A percentile compares a stretch with the other conserved stretches of the same genome.
Evolutionary conservation across 2,797 vertebrate species (phyloP).

Genomic region (Nannoperca australis): DNA sequence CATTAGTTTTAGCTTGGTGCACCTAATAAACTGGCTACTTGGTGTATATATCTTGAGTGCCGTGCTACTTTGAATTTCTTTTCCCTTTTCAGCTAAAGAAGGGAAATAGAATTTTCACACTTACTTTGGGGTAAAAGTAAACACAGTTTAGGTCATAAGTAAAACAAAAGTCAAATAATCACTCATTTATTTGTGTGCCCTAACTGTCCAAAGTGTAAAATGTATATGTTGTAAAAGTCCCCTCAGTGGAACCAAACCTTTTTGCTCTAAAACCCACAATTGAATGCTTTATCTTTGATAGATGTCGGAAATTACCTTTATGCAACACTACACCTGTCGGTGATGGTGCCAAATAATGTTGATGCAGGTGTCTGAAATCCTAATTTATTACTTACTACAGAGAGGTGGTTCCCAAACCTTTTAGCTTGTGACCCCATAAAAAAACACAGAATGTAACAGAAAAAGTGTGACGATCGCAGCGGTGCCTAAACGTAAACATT

Average conservation of each 20-base stretch:
- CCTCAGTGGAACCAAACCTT: neutral
- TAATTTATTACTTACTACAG: neutral
- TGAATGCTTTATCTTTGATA: neutral
- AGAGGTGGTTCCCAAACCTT: neutral
- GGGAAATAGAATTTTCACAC: too few relatives aligned
- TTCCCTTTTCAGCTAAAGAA: neutral
- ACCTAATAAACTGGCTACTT: neutral
- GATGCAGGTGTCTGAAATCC: conserved; percentile 27
- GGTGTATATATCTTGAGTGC: neutral
- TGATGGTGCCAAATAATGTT: conserved; percentile 4
- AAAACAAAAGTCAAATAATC: neutral
- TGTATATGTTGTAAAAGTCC: neutral
- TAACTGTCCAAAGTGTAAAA: neutral
- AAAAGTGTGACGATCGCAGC: too few relatives aligned
- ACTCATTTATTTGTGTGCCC: neutral
- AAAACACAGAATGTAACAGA: too few relatives aligned
- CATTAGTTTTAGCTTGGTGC: neutral
- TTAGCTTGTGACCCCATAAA: neutral
- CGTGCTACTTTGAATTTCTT: neutral
- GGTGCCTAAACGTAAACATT: too few relatives aligned
- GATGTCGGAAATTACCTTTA: neutral
- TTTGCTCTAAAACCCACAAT: neutral
- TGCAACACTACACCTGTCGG: conserved; percentile 16
- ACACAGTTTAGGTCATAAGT: too few relatives aligned
- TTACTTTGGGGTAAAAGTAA: too few relatives aligned